Base-by-base conservation (phyloP, 2,113 vertebrate species). In the Hemicordylus capensis region DNA sequence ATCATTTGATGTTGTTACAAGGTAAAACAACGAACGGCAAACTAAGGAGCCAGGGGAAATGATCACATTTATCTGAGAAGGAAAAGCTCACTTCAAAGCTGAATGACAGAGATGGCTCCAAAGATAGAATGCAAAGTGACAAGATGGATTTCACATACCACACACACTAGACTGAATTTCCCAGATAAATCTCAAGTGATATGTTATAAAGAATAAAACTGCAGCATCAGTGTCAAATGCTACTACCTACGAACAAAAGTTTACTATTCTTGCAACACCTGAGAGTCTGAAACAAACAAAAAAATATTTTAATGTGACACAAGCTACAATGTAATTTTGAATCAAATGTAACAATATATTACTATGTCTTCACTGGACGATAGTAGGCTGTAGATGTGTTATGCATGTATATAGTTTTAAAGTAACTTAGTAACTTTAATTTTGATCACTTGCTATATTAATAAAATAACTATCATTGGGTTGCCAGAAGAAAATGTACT, bases 1-100 rank as follows among this genome's bases (percentile, higher is more conserved):
- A 81, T 84, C 69, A 88, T 87, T 86, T 87, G 37, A 56, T 78
- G 70, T 44, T 77, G 86, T 48, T 91, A 78, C 86, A 92, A 89
- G 59, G 79, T 63, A 85, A 86, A 79, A 80, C 88, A 87, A 91
- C 87, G 1, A 3, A 59, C 24, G 46, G 17, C 58, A 88, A 66
- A 79, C 24, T 34, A 88, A 80, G 39, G 31, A 80, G 59, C 69
- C 66, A 44, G 67, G 46, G 58, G 24, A 80, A 92, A 82, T 37
- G 73, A 66, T 81, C 51, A 6, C 56, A 79, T 92, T 92, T 91
- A 88, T 83, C 22, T 42, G 66, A 86, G 66, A 79, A 22, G 6
- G 2, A 83, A 46, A 89, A 67, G 37, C 58, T 90, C 89, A 51
- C 51, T 76, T 77, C 17, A 46, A 46, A 61, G 81, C 93, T 91